Evolutionary conservation across 2,888 invertebrate species (phyloP), one percentile per base, ranked within the genome.

Genomic region (Chrysolina oricalcia): DNA sequence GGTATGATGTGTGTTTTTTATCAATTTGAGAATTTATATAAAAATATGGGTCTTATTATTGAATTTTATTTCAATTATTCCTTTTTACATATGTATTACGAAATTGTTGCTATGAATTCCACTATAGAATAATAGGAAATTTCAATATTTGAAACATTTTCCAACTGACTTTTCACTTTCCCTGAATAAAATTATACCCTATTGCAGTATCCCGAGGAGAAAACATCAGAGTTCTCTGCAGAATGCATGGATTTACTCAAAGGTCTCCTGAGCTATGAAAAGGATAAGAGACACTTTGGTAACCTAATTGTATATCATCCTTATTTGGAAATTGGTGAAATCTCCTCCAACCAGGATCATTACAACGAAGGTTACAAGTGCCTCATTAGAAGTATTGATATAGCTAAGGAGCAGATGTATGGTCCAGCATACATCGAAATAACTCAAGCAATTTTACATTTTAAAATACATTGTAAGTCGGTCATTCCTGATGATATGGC

Each of bases 221-320:
- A 48, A 15, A 23, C 46, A 11, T 41, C 23, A 19, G 48, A 56
- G 10, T 17, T 75, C 15, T 62, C 75, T 50, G 35, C 21, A 19
- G 40, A 66, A 4, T 78, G 78, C 66, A 41, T 75, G 13, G 48
- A 69, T 56, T 41, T 78, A 21, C 11, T 78, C 9, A 72, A 50
- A 63, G 69, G 68, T 66, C 59, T 78, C 23, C 53, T 78, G 27
- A 65, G 56, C 43, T 78, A 74, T 27, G 78, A 78, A 23, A 75
- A 73, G 40, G 63, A 75, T 11, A 72, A 68, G 3, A 59, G 78
- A 46, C 72, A 71, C 0, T 21, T 50, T 4, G 70, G 65, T 11
- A 59, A 48, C n/a, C 15, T 48, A 10, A 62, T 78, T 46, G 40
- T 46, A 4, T 46, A 68, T 6, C 70, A 78, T 43, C 62, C 50